Conservation (phyloP, 2,113 vertebrate species). For the Xyliphius kryptos region DNA sequence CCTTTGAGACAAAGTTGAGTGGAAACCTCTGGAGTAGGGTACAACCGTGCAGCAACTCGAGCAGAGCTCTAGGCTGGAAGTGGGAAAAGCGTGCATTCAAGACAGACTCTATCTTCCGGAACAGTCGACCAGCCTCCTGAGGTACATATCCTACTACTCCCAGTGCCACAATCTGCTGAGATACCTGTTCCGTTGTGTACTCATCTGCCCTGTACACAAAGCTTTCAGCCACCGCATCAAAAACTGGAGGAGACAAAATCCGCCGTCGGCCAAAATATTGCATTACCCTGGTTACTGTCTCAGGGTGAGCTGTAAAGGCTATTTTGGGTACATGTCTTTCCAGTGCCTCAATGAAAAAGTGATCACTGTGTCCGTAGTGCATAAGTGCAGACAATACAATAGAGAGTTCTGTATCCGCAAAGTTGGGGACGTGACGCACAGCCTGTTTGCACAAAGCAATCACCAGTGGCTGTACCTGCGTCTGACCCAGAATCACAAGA, state of each 20-base stretch:
- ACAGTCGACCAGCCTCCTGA: constrained; percentile 69
- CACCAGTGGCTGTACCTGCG: constrained; percentile 64
- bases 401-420: constrained; percentile 70
- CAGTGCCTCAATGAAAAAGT: constrained; percentile 69
- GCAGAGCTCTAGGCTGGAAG: constrained; percentile 72
- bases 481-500: constrained; percentile 70
- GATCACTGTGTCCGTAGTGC: constrained; percentile 72
- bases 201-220: constrained; percentile 73
- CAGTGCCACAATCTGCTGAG: constrained; percentile 70
- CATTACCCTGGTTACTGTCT: constrained; percentile 64
- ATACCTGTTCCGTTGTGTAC: constrained; percentile 72
- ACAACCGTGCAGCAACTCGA: constrained; percentile 80
- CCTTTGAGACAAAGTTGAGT: constrained; percentile 79
- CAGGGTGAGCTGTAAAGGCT: constrained; percentile 62
- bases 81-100: constrained; percentile 58
- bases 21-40: constrained; percentile 77
- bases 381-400: constrained; percentile 72
- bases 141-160: constrained; percentile 83
- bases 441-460: constrained; percentile 73
- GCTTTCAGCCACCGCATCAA: constrained; percentile 72
- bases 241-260: constrained; percentile 71
- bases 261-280: constrained; percentile 70
- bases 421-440: constrained; percentile 62
- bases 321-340: constrained; percentile 58
- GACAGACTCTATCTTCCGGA: constrained; percentile 73